These are phyloP conservation scores for Brachyptera putata DNA, from an alignment of 2,888 invertebrate genomes.

Conservation along the genomic window DNA sequence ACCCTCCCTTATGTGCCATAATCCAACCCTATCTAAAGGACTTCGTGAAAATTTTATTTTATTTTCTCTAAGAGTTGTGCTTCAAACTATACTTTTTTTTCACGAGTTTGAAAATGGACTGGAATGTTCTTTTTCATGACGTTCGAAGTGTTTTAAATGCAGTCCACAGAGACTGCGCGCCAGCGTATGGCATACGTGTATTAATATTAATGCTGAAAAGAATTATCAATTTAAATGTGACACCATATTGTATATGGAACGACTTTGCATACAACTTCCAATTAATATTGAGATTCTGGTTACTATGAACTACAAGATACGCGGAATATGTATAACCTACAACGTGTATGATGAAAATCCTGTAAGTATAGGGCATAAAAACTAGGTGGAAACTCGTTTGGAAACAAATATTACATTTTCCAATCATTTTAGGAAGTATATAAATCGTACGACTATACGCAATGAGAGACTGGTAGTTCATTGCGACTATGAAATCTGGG, in stretches of 20 bases:
- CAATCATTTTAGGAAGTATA: too few relatives aligned
- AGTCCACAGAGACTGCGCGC: conserved; percentile 13
- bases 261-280: not conserved
- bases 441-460: too few relatives aligned
- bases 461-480: too few relatives aligned
- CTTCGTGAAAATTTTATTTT: conserved; percentile 18
- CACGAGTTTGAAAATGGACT: conserved; percentile 31
- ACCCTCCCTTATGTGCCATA: conserved; percentile 31
- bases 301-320: too few relatives aligned
- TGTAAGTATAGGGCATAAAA: too few relatives aligned
- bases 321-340: too few relatives aligned
- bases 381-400: too few relatives aligned
- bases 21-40: conserved; percentile 19
- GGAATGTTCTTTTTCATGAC: conserved; percentile 29
- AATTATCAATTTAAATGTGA: conserved; percentile 12
- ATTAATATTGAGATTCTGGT: too few relatives aligned
- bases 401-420: too few relatives aligned
- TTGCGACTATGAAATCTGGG: too few relatives aligned
- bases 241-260: not conserved
- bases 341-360: too few relatives aligned
- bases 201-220: not conserved
- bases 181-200: not conserved
- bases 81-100: conserved; percentile 25
- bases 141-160: conserved; percentile 31
- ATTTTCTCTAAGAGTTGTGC: conserved; percentile 22